phyloP scores from a whole-genome alignment of 1,140 invertebrate species.

The Phortica variegata region DNA sequence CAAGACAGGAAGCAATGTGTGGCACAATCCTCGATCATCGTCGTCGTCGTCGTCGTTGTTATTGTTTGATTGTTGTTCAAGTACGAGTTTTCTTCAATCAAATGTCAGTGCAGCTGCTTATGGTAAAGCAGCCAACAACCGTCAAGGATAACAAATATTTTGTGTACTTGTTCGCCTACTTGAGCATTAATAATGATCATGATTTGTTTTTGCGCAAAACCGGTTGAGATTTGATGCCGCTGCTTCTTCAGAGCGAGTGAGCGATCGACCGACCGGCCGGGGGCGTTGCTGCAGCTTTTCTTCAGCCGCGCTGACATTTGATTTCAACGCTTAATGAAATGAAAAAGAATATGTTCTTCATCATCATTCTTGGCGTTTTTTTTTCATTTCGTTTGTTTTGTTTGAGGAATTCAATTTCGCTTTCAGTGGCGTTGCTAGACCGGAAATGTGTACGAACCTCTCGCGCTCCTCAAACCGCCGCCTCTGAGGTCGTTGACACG shows the following conservation, averaged over 20 bases:
- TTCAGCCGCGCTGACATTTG: slow-evolving; percentile 36
- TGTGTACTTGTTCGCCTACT: slow-evolving; percentile 29
- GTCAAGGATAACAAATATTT: slow-evolving; percentile 15
- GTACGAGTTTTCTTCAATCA: too few relatives aligned
- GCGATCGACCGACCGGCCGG: too few relatives aligned
- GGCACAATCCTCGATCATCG: slow-evolving; percentile 32
- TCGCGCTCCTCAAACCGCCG: slow-evolving; percentile 33
- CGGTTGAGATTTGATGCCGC: slow-evolving; percentile 20
- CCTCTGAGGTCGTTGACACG: slow-evolving; percentile 48
- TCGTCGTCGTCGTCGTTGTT: too few relatives aligned
- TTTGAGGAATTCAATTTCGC: slow-evolving; percentile 26
- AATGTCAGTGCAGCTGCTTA: slow-evolving; percentile 36
- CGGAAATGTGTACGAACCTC: slow-evolving; percentile 52
- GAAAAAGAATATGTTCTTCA: too few relatives aligned
- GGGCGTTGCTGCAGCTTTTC: slow-evolving; percentile 24
- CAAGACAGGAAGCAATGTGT: slow-evolving; percentile 46
- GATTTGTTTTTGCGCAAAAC: slow-evolving; percentile 23
- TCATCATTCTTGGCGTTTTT: too few relatives aligned
- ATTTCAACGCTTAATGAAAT: too few relatives aligned
- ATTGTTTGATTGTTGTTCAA: slow-evolving; percentile 37
- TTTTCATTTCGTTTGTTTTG: slow-evolving; percentile 4
- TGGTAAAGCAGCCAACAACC: slow-evolving; percentile 33
- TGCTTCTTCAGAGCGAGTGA: too few relatives aligned
- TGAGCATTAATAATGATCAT: slow-evolving; percentile 17
- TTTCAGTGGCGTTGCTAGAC: slow-evolving; percentile 31